Conservation (phyloP, 2,797 vertebrate genomes). For the Gymnothorax javanicus region DNA sequence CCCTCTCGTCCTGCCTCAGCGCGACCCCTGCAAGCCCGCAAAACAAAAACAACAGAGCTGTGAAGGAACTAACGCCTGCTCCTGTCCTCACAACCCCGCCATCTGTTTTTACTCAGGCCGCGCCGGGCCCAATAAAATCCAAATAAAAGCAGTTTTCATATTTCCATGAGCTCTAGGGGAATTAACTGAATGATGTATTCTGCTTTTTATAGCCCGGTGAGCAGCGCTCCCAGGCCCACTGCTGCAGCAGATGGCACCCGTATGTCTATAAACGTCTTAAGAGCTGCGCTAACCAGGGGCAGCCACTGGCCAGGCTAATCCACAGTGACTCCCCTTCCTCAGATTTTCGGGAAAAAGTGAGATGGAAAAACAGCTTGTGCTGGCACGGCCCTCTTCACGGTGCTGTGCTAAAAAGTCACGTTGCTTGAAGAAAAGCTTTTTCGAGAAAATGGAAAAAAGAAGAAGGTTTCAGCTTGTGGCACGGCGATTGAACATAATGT, state of each 20-base stretch:
- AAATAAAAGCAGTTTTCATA: constrained; percentile 40
- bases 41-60: not conserved
- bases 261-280: constrained; percentile 46
- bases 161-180: constrained; percentile 38
- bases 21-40: constrained; percentile 42
- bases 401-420: constrained; percentile 38
- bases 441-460: constrained; percentile 19
- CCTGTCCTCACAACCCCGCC: constrained; percentile 43
- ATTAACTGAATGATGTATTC: constrained; percentile 49
- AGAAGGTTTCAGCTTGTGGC: constrained; percentile 42
- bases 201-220: constrained; percentile 41
- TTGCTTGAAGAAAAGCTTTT: constrained; percentile 12
- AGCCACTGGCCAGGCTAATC: not conserved
- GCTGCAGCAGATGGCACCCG: constrained; percentile 44
- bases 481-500: constrained; percentile 25
- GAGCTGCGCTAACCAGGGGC: constrained; percentile 22
- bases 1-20: constrained; percentile 52
- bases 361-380: constrained; percentile 31
- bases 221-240: constrained; percentile 44
- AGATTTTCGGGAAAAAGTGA: constrained; percentile 44
- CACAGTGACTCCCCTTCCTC: constrained; percentile 23
- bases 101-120: constrained; percentile 33
- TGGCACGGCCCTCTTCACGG: constrained; percentile 15
- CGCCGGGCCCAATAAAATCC: constrained; percentile 41
- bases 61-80: not conserved